Conservation (phyloP, 2,797 vertebrate genomes). For the Hypotaenidia philippensis region DNA sequence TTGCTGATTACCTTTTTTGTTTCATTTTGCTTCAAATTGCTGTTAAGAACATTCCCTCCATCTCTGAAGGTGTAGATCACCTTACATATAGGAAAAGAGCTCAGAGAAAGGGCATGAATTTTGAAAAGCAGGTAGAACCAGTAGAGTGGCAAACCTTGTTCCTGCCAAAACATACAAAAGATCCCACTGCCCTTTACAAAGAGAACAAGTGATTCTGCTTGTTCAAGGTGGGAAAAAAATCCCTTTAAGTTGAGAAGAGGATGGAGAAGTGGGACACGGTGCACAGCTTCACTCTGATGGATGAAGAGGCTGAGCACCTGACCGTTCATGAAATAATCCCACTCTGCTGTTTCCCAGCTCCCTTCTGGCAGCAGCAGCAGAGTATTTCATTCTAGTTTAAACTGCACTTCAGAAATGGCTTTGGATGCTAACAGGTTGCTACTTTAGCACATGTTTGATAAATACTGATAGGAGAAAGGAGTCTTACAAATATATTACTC, state of each 20-base stretch:
- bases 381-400: neutral
- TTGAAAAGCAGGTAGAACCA: neutral
- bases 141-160: neutral
- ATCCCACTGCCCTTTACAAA: neutral
- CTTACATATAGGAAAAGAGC: neutral
- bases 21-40: neutral
- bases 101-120: neutral
- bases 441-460: neutral
- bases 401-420: neutral
- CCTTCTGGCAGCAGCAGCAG: neutral
- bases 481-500: neutral
- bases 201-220: neutral
- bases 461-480: neutral
- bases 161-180: neutral
- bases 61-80: neutral
- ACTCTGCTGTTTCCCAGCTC: neutral
- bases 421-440: neutral
- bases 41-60: neutral
- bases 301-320: neutral
- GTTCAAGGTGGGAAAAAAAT: neutral
- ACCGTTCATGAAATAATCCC: neutral
- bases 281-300: neutral
- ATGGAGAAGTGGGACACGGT: neutral
- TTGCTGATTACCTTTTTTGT: neutral
- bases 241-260: neutral